Base-by-base conservation (phyloP, 2,888 invertebrate species). In the Lasius fuliginosus region DNA sequence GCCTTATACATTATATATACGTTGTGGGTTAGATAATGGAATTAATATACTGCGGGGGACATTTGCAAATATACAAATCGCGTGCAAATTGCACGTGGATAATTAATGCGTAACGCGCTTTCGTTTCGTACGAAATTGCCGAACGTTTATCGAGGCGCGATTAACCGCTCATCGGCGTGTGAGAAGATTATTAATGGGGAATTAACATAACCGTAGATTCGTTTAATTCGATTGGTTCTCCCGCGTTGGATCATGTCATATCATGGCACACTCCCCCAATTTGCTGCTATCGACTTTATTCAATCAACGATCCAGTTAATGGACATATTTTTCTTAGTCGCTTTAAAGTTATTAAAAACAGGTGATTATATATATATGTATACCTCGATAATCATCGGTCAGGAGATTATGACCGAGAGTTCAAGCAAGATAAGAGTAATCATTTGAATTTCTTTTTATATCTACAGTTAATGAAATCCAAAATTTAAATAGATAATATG, bases 21-120 rank as follows among this genome's bases (percentile, higher is more conserved):
- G 18, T 23, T 40, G 23, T 36, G 36, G 46, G 33, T 46, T 30
- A 40, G 36, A 68, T 84, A 82, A 84, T 49, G 82, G 74, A 82
- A 82, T 60, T 67, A 76, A 82, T 76, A n/a, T 53, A 77, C 33
- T 73, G 49, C 49, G 23, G 1, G 58, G 23, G 6, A 1, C 12
- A 23, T 46, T 33, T 42, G 77, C 53, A n/a, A 53, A 53, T n/a
- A n/a, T n/a, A 53, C 53, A 18, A 53, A 53, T n/a, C n/a, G 53
- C 67, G 67, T 46, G 27, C 58, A 71, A 79, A 46, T 71, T 53
- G 76, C 23, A 15, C 23, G 27, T 15, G 15, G 42, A 58, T 69
- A 69, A 76, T 76, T 67, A 76, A 69, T 58, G 15, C 23, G n/a
- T 23, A 60, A 73, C 36, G 12, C 46, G 18, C 27, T 46, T 73